Percentiles rank a stretch among this genome's conserved stretches.
Evolutionary conservation across 2,888 invertebrate species (phyloP).

Genomic region (Fragum fragum): DNA sequence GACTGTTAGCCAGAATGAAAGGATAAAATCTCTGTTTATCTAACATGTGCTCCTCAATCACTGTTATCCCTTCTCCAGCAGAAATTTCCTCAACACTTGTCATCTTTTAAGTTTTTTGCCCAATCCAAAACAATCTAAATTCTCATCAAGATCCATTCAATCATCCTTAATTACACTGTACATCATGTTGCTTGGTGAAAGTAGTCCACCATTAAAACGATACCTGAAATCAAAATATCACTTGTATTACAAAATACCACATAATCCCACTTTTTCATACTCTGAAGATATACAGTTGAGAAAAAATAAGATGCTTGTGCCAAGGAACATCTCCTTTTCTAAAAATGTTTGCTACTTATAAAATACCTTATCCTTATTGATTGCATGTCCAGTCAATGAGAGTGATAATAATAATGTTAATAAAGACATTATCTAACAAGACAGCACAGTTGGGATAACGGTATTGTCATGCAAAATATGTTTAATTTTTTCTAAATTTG

Average conservation of each 20-base stretch:
- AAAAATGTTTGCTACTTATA: neutral
- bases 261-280: too few relatives aligned
- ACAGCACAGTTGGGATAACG: too few relatives aligned
- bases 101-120: neutral
- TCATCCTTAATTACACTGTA: neutral
- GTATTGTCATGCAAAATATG: too few relatives aligned
- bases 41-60: constrained; percentile 99
- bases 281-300: neutral
- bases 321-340: neutral
- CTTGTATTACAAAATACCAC: too few relatives aligned
- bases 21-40: constrained; percentile 98
- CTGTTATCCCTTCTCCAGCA: constrained; percentile 85
- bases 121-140: neutral
- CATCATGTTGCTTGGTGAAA: too few relatives aligned
- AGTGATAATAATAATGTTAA: too few relatives aligned
- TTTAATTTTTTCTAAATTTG: too few relatives aligned
- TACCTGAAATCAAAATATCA: too few relatives aligned
- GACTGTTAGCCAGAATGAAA: constrained; percentile 95
- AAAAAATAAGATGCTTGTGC: neutral
- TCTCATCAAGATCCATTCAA: neutral
- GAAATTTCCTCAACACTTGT: constrained; percentile 37
- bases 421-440: too few relatives aligned
- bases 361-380: too few relatives aligned
- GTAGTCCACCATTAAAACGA: too few relatives aligned
- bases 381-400: too few relatives aligned